These are phyloP conservation scores for Scomber colias DNA, from an alignment of 2,113 vertebrate species.

Conservation along the genomic window DNA sequence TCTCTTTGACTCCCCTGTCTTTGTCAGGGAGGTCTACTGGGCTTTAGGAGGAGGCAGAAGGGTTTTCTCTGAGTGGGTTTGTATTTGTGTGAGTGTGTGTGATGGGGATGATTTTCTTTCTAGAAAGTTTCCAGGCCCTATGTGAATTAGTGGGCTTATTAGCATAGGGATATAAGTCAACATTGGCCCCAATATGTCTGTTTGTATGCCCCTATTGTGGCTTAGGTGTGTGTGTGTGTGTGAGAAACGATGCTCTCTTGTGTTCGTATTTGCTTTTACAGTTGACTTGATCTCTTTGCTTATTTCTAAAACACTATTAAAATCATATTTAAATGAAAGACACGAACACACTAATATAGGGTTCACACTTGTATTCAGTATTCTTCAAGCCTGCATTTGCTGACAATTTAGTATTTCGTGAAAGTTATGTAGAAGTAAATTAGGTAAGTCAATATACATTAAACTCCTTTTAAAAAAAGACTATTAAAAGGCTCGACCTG, in stretches of 20 bases:
- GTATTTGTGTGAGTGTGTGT: slow-evolving; percentile 28
- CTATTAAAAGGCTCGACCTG: background rate
- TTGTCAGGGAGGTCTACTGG: slow-evolving; percentile 57
- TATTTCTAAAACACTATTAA: slow-evolving; percentile 9
- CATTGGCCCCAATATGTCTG: slow-evolving; percentile 81
- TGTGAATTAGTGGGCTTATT: slow-evolving; percentile 80
- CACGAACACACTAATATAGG: background rate
- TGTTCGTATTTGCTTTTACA: slow-evolving; percentile 4
- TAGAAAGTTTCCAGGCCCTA: slow-evolving; percentile 46
- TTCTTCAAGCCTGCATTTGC: background rate
- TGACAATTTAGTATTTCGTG: background rate
- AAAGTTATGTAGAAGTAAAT: background rate
- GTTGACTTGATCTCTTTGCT: background rate
- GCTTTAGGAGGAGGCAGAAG: slow-evolving; percentile 51
- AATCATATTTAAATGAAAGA: slow-evolving; percentile 7
- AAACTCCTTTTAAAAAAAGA: background rate
- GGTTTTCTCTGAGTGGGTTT: slow-evolving; percentile 31
- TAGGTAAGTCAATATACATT: background rate
- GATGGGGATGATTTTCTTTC: slow-evolving; percentile 23
- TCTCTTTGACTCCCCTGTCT: slow-evolving; percentile 45
- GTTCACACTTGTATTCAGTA: background rate
- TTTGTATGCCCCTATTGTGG: slow-evolving; percentile 67
- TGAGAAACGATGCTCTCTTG: background rate
- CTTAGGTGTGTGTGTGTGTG: slow-evolving; percentile 48
- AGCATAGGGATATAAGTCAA: slow-evolving; percentile 85